Base-by-base conservation (phyloP, 2,888 invertebrate genomes). In the Charanyca ferruginea region DNA sequence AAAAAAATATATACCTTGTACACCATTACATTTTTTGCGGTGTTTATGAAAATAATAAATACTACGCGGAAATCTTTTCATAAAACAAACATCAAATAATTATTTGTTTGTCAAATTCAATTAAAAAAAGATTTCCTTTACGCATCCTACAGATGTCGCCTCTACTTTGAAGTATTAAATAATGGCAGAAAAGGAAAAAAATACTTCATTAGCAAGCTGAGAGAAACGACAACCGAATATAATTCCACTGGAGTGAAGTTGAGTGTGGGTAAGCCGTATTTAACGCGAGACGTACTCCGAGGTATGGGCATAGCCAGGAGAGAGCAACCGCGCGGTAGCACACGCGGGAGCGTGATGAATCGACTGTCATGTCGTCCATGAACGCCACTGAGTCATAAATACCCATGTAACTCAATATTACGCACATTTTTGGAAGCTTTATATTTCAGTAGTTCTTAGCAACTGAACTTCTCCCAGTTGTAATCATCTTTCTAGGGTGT, bases 221-320 rank as follows among this genome's bases (percentile, higher is more conserved):
- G 68, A 9, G 57, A 68, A 79, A 78, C 79, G 79, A 60, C 79
- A 48, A 74, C 63, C 68, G 59, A 76, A 76, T 79, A 78, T 75
- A 75, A 75, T 76, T 76, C 55, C 22, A 55, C 53, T 68, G 75
- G 55, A 76, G 79, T 73, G 76, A 72, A 79, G 63, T 69, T 64
- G 80, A 65, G 82, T 81, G 82, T 80, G 76, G 81, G 79, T 81
- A 81, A 81, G 82, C 66, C 76, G 79, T 75, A 60, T 79, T 79
- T 81, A 81, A 80, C 79, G 75, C 63, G 75, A 74, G 75, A 74
- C 55, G 57, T 45, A 72, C 62, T 42, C 55, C 4, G 16, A 38
- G 38, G 38, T 38, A 16, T 20, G 11, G 4, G 41, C 18, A 13
- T 47, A 58, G 22, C 44, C 13, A 44, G 7, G 22, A 16, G 22